phyloP scores from a whole-genome alignment of 2,888 invertebrate species.

The Cactoblastis cactorum region DNA sequence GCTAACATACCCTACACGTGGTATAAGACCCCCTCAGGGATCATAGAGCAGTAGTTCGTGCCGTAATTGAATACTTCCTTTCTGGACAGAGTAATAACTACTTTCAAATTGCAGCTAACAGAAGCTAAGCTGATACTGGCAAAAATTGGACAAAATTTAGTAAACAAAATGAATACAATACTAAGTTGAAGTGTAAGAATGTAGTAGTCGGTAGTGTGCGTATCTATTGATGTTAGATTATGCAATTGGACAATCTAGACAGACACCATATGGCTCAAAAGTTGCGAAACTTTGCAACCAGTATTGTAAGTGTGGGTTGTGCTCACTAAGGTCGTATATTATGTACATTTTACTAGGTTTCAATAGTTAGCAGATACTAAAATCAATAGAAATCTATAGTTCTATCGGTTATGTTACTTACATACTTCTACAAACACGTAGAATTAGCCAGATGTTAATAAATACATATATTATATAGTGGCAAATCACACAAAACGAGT shows the following conservation, averaged over 20 bases:
- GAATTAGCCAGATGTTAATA: no score
- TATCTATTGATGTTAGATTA: background rate
- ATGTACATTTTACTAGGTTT: background rate
- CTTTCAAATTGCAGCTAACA: slow-evolving; percentile 1
- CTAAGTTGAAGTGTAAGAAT: no score
- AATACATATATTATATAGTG: no score
- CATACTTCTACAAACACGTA: no score
- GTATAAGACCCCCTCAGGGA: background rate
- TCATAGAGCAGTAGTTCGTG: background rate
- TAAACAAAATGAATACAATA: background rate
- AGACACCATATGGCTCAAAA: slow-evolving; percentile 9
- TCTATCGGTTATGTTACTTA: no score
- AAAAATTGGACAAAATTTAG: background rate
- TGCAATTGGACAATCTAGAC: background rate
- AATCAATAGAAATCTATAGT: no score
- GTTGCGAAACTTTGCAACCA: slow-evolving; percentile 9
- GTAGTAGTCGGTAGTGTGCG: background rate
- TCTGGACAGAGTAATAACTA: slow-evolving; percentile 19
- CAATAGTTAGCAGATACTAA: background rate
- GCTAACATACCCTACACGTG: background rate
- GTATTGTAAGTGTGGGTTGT: slow-evolving; percentile 7
- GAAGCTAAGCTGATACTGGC: background rate
- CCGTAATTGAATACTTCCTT: slow-evolving; percentile 25
- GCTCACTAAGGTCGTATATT: background rate
- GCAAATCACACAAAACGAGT: no score